Base-by-base conservation (phyloP, 1,140 invertebrate species). In the Drosophila pallidifrons region DNA sequence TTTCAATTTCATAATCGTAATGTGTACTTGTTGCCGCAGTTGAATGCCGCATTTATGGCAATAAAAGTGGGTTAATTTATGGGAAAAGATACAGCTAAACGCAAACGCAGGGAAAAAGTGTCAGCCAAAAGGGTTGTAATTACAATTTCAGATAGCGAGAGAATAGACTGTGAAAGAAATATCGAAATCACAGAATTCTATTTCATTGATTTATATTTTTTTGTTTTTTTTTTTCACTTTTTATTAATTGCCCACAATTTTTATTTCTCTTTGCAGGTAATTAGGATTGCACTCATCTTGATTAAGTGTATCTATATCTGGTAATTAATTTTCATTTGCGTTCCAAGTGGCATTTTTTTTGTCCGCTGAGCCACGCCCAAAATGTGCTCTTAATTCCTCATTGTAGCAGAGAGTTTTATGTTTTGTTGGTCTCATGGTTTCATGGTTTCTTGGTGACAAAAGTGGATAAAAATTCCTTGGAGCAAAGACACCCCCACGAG, bases 1-100 rank as follows among this genome's bases (percentile, higher is more conserved):
- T 76, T 79, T 65, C 52, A 46, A 74, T 87, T 87, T 87, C 82
- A 79, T 82, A 86, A 86, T 69, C 78, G 66, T 46, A 75, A 51
- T n/a, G 52, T 69, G 64, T 77, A 47, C 32, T 60, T 55, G 41
- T 77, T 63, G 52, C 43, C 20, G 46, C 45, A 58, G 55, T 41
- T 51, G 30, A 72, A 60, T 54, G 70, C 45, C 68, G 60, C 60
- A 41, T 52, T 52, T 77, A 72, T 69, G 55, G 59, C 38, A 87
- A 54, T 59, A 77, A 87, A 87, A 82, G 58, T 88, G 73, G 83
- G 83, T 82, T 80, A 87, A 82, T 88, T 79, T 46, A 60, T 74
- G 59, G 71, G 59, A 46, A 63, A 65, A 41, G 7, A 13, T 28
- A 35, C 32, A 25, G 25, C 55, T 32, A 74, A 28, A n/a, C n/a